These are phyloP conservation scores for Apeira syringaria DNA, from an alignment of 2,888 invertebrate species.

Conservation along the genomic window DNA sequence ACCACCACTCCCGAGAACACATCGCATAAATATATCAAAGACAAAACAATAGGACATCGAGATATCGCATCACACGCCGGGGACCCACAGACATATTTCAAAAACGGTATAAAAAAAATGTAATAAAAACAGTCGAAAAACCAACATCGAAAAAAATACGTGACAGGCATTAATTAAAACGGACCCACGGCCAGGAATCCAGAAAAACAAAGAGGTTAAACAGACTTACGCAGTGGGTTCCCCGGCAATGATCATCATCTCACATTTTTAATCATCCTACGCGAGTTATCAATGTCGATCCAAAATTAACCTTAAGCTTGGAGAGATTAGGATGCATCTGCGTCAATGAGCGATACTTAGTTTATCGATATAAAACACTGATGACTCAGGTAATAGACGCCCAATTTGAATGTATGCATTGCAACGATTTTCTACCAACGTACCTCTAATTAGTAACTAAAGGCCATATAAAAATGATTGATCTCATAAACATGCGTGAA, in stretches of 20 bases:
- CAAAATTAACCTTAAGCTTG: conserved; percentile 52
- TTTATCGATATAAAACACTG: conserved; percentile 33
- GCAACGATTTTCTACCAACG: too few relatives aligned
- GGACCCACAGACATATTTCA: conserved; percentile 76
- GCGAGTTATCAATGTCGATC: conserved; percentile 49
- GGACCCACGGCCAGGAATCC: conserved; percentile 79
- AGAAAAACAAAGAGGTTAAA: conserved; percentile 81
- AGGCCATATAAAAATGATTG: too few relatives aligned
- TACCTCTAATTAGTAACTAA: too few relatives aligned
- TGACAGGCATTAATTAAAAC: conserved; percentile 84
- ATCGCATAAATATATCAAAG: conserved; percentile 81
- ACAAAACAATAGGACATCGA: conserved; percentile 80
- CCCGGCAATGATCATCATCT: conserved; percentile 81
- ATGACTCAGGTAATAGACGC: conserved; percentile 5
- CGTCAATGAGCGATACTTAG: conserved; percentile 21
- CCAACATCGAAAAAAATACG: conserved; percentile 79
- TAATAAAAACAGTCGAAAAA: conserved; percentile 59
- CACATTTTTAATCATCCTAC: conserved; percentile 80
- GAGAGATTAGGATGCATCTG: conserved; percentile 47
- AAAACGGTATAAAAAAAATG: conserved; percentile 64
- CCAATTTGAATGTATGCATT: too few relatives aligned
- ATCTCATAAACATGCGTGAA: too few relatives aligned
- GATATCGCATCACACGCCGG: conserved; percentile 77
- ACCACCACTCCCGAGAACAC: conserved; percentile 67
- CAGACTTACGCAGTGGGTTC: conserved; percentile 81